Base-by-base conservation (phyloP, 2,888 invertebrate species). In the Platerodrilus igneus region DNA sequence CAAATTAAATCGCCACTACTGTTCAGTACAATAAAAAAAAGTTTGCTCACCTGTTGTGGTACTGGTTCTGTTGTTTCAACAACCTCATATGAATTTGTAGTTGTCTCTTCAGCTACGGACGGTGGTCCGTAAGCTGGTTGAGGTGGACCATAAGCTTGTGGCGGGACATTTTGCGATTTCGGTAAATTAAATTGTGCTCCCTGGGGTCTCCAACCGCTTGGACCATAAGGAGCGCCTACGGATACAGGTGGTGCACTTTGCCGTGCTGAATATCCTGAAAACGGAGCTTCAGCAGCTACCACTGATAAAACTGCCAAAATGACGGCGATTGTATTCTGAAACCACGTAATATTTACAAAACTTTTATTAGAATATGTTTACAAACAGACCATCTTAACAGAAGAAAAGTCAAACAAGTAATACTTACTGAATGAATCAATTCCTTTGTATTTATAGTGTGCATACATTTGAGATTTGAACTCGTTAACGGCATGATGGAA, bases 101-200 rank as follows among this genome's bases (percentile, higher is more conserved):
- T 63, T 2, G 64, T 51, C 20, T 52, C 49, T 39, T 68, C 54
- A 33, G 53, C 43, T n/a, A n/a, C n/a, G n/a, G n/a, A n/a, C 37
- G 62, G 59, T 30, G 63, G 59, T 31, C 60, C 62, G 37, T 64
- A 62, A 53, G 38, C 38, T n/a, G 46, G 49, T 17, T 53, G 51
- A 33, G 58, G 56, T 17, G 62, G 56, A 10, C 57, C 60, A 35
- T 61, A 56, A 20, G 51, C 31, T 13, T 41, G 45, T 41, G 55
- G 56, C 25, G 58, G 59, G n/a, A n/a, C n/a, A n/a, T n/a, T n/a
- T 33, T 57, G 35, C 8, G 28, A 27, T 47, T 59, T 53, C 2
- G 72, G 72, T 3, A 70, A 57, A 38, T 64, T 60, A 37, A 73
- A 72, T 2, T 64, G 52, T 27, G 68, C 66, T 8, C 73, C 73